phyloP scores from a whole-genome alignment of 2,113 vertebrate genomes.

The Zosterops hypoxanthus region DNA sequence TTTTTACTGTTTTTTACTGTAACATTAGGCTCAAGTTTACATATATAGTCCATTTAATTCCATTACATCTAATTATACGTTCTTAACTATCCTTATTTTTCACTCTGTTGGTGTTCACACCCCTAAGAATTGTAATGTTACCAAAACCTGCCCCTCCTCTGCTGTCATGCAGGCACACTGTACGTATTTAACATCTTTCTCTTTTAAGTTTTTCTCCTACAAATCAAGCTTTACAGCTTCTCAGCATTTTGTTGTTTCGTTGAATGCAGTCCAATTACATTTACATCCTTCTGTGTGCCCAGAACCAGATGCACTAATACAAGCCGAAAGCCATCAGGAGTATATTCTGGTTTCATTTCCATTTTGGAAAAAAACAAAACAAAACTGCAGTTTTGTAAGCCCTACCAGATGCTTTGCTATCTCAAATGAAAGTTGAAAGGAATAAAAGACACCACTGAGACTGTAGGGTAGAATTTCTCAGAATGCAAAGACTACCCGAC shows the following conservation, averaged over 20 bases:
- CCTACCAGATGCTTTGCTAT: neutral
- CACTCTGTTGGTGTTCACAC: neutral
- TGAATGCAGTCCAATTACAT: slow-evolving; percentile 3
- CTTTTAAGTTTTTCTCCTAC: neutral
- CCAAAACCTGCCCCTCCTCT: neutral
- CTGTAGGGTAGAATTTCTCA: neutral
- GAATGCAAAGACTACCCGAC: neutral
- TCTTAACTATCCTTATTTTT: neutral
- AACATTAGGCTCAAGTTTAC: neutral
- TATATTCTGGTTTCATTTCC: slow-evolving; percentile 17
- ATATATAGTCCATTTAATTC: neutral
- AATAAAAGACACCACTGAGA: neutral
- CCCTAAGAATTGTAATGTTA: neutral
- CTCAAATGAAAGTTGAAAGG: neutral
- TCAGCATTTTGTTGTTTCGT: neutral
- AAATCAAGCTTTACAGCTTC: slow-evolving; percentile 9
- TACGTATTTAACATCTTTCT: neutral
- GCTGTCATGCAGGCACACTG: neutral
- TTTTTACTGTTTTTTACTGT: neutral
- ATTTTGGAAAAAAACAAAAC: slow-evolving; percentile 19
- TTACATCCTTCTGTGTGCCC: slow-evolving; percentile 11
- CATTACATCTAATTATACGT: neutral
- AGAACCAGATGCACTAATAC: slow-evolving; percentile 35
- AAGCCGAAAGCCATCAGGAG: neutral
- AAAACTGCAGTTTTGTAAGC: neutral